These are phyloP conservation scores for Megalops cyprinoides DNA, from an alignment of 2,797 vertebrate species.

Conservation along the genomic window DNA sequence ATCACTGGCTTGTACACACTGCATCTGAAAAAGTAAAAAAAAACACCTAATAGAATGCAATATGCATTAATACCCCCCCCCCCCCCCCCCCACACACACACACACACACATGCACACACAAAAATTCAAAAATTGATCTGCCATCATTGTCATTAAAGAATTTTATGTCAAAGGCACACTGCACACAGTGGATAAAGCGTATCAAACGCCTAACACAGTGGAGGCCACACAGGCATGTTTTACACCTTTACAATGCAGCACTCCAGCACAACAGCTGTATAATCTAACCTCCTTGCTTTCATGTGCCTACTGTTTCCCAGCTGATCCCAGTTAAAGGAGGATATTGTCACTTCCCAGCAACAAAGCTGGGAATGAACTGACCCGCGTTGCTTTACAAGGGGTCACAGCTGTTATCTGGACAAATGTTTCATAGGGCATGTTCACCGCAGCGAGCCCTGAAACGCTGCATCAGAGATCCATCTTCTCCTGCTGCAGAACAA, in stretches of 20 bases:
- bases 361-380: slow-evolving; percentile 22
- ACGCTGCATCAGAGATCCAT: background rate
- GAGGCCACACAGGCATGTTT: no score
- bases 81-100: no score
- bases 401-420: slow-evolving; percentile 33
- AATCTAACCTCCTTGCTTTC: background rate
- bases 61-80: no score
- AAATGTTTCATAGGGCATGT: slow-evolving; percentile 26
- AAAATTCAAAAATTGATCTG: no score
- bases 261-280: background rate
- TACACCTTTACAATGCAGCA: background rate
- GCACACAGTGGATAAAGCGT: no score
- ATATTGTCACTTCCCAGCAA: slow-evolving; percentile 16
- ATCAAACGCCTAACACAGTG: no score
- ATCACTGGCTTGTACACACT: no score
- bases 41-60: no score
- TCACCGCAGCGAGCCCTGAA: slow-evolving; percentile 21
- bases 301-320: background rate
- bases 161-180: no score
- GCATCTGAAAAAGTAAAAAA: no score
- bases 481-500: slow-evolving; percentile 17
- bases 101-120: no score
- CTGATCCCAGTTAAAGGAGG: slow-evolving; percentile 20
- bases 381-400: background rate
- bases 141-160: no score